Conservation (phyloP, 2,888 invertebrate species). For the Euproctis similis region DNA sequence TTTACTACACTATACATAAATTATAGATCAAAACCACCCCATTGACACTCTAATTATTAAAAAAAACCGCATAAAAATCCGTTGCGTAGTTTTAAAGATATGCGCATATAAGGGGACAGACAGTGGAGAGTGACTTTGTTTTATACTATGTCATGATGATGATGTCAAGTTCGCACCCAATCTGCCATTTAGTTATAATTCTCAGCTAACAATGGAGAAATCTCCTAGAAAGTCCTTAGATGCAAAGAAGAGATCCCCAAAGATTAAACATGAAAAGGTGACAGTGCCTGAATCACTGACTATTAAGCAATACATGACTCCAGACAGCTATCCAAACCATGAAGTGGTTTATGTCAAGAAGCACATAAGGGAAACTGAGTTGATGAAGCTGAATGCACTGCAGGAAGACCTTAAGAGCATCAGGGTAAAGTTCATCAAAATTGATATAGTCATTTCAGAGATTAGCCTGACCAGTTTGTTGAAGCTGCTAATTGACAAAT, state of each 20-base stretch:
- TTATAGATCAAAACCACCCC: too few species aligned
- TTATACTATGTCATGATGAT: too few species aligned
- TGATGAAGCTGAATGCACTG: slow-evolving; percentile 57
- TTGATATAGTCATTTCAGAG: too few species aligned
- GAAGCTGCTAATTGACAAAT: too few species aligned
- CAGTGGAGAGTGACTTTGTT: too few species aligned
- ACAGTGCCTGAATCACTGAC: slow-evolving; percentile 7
- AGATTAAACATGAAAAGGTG: slow-evolving; percentile 14
- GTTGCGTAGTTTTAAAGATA: too few species aligned
- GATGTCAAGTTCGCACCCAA: too few species aligned
- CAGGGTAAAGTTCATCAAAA: slow-evolving; percentile 45
- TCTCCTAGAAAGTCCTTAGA: slow-evolving; percentile 26
- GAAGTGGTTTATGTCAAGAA: slow-evolving; percentile 56
- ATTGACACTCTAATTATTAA: too few species aligned
- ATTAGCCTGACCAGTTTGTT: too few species aligned
- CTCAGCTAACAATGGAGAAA: slow-evolving; percentile 25
- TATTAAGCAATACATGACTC: slow-evolving; percentile 50
- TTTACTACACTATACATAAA: too few species aligned
- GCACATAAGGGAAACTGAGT: slow-evolving; percentile 59
- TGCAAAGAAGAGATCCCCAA: slow-evolving; percentile 19
- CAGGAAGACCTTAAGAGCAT: slow-evolving; percentile 56
- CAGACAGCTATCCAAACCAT: slow-evolving; percentile 23
- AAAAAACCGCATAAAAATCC: too few species aligned
- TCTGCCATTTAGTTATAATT: not conserved
- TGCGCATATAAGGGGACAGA: too few species aligned